These are phyloP conservation scores for Nycteola revayana DNA, from an alignment of 2,888 invertebrate species.

Conservation along the genomic window DNA sequence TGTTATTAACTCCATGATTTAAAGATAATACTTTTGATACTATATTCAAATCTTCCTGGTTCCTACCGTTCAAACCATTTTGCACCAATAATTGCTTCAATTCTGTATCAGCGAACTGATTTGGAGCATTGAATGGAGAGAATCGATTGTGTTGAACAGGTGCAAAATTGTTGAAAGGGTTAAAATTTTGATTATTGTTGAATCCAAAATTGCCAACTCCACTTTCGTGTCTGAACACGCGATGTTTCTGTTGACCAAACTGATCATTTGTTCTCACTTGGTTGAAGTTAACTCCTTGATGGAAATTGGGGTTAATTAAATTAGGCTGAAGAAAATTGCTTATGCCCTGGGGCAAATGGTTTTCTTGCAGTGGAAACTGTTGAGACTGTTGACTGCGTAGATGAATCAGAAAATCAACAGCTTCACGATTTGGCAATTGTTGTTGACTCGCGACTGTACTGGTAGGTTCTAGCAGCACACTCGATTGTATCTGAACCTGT, in stretches of 20 bases:
- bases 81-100: slow-evolving; percentile 85
- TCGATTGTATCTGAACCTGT: slow-evolving; percentile 77
- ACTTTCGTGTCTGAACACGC: slow-evolving; percentile 81
- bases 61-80: slow-evolving; percentile 84
- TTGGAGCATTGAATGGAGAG: slow-evolving; percentile 53
- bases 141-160: slow-evolving; percentile 55
- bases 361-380: slow-evolving; percentile 73
- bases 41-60: slow-evolving; percentile 89
- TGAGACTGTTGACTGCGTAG: slow-evolving; percentile 67
- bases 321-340: slow-evolving; percentile 64
- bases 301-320: slow-evolving; percentile 45
- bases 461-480: slow-evolving; percentile 58
- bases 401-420: slow-evolving; percentile 77
- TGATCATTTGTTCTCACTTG: slow-evolving; percentile 55
- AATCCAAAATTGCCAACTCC: slow-evolving; percentile 85
- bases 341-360: slow-evolving; percentile 73
- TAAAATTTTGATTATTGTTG: slow-evolving; percentile 62
- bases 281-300: slow-evolving; percentile 58
- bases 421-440: slow-evolving; percentile 81
- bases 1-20: slow-evolving; percentile 84
- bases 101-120: slow-evolving; percentile 76
- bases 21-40: slow-evolving; percentile 91
- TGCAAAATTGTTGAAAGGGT: slow-evolving; percentile 62
- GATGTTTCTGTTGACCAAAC: slow-evolving; percentile 56
- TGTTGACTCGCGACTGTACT: slow-evolving; percentile 71